Conservation (phyloP, 2,113 vertebrate species). For the Cynocephalus volans region DNA sequence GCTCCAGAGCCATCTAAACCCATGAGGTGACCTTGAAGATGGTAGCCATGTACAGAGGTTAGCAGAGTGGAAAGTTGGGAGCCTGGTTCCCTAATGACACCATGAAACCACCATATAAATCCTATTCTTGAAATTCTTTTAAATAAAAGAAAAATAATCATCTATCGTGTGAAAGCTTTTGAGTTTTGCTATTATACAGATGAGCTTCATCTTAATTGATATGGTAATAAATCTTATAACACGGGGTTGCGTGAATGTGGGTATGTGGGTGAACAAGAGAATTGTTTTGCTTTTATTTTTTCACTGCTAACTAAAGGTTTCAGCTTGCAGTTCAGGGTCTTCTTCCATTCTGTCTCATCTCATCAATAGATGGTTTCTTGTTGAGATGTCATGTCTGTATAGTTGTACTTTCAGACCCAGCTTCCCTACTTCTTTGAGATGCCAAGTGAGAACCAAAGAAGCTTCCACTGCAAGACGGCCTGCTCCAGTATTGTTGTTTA, state of each 20-base stretch:
- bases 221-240: not conserved
- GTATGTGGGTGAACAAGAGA: not conserved
- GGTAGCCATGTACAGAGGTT: not conserved
- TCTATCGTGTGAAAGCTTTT: not conserved
- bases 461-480: not conserved
- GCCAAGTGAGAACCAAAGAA: not conserved
- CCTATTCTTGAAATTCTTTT: slow-evolving; percentile 15
- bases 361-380: not conserved
- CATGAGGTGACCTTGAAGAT: not conserved
- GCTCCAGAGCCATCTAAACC: not conserved
- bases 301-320: not conserved
- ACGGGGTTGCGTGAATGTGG: not conserved
- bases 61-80: not conserved
- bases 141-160: slow-evolving; percentile 12
- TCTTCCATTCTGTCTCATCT: not conserved
- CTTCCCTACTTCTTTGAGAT: not conserved
- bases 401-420: not conserved
- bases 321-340: not conserved
- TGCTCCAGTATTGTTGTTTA: not conserved
- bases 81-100: not conserved
- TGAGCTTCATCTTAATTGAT: not conserved
- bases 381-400: not conserved
- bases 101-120: not conserved
- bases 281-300: not conserved
- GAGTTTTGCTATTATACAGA: not conserved